Evolutionary conservation across 2,113 vertebrate genomes (phyloP), one percentile per base, ranked within the genome.

Genomic region (Progne subis): DNA sequence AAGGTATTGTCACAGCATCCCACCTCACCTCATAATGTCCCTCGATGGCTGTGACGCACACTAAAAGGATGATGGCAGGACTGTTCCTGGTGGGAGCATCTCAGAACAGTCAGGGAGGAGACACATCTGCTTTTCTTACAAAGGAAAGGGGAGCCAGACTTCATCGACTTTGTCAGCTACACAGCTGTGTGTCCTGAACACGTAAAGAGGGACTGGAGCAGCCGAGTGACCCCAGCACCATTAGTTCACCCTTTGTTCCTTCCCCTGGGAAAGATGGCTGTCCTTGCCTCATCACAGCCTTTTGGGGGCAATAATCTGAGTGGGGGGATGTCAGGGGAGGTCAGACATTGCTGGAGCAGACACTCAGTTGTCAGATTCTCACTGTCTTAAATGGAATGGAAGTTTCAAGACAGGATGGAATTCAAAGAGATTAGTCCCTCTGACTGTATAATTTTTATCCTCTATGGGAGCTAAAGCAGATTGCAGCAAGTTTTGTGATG

Each of bases 181-280:
- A 21, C 31, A 52, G 2, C 71, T 55, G 9, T 25, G 52, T 56
- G 34, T 67, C 70, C 87, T 49, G 57, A 46, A 53, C 47, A 25
- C 0, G 0, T 49, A 28, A 78, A 82, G 67, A 88, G 72, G 63
- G 2, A 2, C 50, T 19, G 75, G 69, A 86, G 63, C 47, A 63
- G 39, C 80, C 1, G 4, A 59, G 44, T 70, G 65, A 81, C 65
- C 53, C 57, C 63, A 50, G 63, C 29, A 81, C 32, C 83, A 78
- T 92, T 89, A 88, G 77, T 78, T 84, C 86, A 91, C 83, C 81
- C 61, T 86, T 92, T 78, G 34, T 82, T 78, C 56, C 61, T 75
- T 86, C 61, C 44, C 10, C 49, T 44, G 37, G 44, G 49, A 79
- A 83, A 31, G 6, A 56, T 1, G 5, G 26, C 31, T 1, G 0